Base-by-base conservation (phyloP, 2,888 invertebrate genomes). In the Anticlea derivata region DNA sequence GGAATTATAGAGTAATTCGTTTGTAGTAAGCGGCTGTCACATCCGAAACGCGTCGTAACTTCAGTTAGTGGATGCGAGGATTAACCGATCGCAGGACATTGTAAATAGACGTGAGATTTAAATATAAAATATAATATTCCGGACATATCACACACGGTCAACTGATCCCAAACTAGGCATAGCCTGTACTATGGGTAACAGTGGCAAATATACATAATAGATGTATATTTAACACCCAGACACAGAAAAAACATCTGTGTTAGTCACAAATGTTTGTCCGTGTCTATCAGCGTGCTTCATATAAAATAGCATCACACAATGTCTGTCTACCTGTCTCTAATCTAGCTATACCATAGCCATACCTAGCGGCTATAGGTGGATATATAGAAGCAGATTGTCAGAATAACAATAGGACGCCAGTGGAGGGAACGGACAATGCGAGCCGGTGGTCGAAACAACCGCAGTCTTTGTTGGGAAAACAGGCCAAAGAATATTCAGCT, bases 391-490 rank as follows among this genome's bases (percentile, higher is more conserved):
- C 73, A 69, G 83, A 75, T 76, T 81, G 84, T 83, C 85, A 76
- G 83, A 78, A 81, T 78, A 86, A 86, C 86, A 86, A 86, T 84
- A 50, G 81, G 50, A 51, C 60, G 61, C 43, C 47, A 65, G 68
- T 17, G 35, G 46, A 73, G 72, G 78, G 74, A 56, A 64, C 73
- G 77, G 79, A 86, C 86, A 85, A 86, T 83, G 76, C 80, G 73
- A 51, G 70, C 80, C 80, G 72, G 73, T 78, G 84, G 80, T 62
- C 82, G 83, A 83, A 84, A 84, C 85, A 83, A 81, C 77, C 79
- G 68, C 65, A 74, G 70, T 75, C 83, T 83, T 84, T 83, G 84
- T 83, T 75, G 73, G 67, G 66, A 62, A 69, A 73, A 66, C 63
- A 35, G 5, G 47, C 0, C 77, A 73, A 40, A 80, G 80, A 82